Conservation (phyloP, 2,113 vertebrate genomes). For the Tiliqua scincoides region DNA sequence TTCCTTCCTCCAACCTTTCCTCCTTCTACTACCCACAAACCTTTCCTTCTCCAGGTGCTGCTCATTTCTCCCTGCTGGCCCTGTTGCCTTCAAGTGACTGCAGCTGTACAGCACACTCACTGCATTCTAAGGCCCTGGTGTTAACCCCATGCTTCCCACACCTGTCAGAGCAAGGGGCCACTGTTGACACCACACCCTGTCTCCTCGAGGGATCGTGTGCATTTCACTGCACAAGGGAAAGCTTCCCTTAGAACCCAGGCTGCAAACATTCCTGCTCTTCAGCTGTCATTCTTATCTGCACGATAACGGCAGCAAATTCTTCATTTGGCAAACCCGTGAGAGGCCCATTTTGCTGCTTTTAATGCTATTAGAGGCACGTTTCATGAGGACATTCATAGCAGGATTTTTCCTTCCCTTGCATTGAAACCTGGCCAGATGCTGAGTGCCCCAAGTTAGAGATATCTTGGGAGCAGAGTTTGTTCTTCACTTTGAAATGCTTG, state of each 20-base stretch:
- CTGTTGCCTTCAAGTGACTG: no score
- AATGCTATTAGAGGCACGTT: conserved; percentile 71
- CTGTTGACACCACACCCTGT: no score
- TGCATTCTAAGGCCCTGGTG: no score
- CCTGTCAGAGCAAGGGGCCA: no score
- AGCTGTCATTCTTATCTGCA: conserved; percentile 67
- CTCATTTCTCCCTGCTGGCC: no score
- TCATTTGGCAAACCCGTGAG: conserved; percentile 65
- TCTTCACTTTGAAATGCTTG: neutral
- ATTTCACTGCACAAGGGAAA: conserved; percentile 39
- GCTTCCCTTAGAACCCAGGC: conserved; percentile 41
- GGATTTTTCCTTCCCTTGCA: conserved; percentile 59
- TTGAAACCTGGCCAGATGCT: conserved; percentile 55
- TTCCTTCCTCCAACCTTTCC: no score
- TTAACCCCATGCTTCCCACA: no score
- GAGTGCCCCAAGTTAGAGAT: conserved; percentile 9
- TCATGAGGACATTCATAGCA: conserved; percentile 69
- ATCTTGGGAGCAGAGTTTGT: neutral
- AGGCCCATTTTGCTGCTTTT: conserved; percentile 66
- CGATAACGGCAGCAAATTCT: conserved; percentile 58
- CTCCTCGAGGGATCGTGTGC: no score
- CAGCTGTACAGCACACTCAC: no score
- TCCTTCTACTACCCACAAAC: no score
- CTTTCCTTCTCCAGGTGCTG: no score
- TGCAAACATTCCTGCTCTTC: conserved; percentile 61